These are phyloP conservation scores for Conus ventricosus DNA, from an alignment of 1,140 invertebrate species.

Conservation along the genomic window DNA sequence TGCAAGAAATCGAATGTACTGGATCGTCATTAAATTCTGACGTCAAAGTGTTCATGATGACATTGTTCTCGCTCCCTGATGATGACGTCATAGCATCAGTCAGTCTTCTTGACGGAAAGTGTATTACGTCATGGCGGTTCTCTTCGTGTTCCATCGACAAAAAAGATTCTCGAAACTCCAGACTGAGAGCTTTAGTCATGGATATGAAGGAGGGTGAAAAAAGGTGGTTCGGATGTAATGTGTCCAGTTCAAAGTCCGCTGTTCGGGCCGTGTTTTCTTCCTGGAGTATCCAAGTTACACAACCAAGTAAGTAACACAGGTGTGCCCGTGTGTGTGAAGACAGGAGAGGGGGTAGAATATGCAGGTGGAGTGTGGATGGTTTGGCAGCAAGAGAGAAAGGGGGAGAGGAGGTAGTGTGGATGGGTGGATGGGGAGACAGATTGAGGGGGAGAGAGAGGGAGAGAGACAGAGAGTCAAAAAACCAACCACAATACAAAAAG, in stretches of 20 bases:
- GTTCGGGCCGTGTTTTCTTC: background rate
- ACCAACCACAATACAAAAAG: no score
- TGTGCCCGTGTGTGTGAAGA: no score
- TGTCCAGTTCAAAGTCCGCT: background rate
- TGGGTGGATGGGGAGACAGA: no score
- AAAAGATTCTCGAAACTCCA: background rate
- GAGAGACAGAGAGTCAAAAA: no score
- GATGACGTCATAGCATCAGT: slow-evolving; percentile 24
- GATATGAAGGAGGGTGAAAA: slow-evolving; percentile 12
- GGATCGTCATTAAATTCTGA: background rate
- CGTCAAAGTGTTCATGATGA: slow-evolving; percentile 29
- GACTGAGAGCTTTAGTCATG: background rate
- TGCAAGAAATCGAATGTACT: slow-evolving; percentile 13
- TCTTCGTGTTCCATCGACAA: slow-evolving; percentile 7
- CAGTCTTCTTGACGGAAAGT: slow-evolving; percentile 6
- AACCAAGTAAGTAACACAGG: background rate
- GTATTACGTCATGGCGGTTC: slow-evolving; percentile 25
- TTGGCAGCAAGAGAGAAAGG: no score
- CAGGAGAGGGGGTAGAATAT: no score
- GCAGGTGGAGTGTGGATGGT: no score
- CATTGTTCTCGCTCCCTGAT: background rate
- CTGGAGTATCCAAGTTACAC: background rate
- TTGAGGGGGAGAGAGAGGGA: no score
- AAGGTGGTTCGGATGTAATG: slow-evolving; percentile 7
- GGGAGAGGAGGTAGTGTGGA: no score